These are phyloP conservation scores for Seira musarum DNA, from an alignment of 2,888 invertebrate species.

Conservation along the genomic window DNA sequence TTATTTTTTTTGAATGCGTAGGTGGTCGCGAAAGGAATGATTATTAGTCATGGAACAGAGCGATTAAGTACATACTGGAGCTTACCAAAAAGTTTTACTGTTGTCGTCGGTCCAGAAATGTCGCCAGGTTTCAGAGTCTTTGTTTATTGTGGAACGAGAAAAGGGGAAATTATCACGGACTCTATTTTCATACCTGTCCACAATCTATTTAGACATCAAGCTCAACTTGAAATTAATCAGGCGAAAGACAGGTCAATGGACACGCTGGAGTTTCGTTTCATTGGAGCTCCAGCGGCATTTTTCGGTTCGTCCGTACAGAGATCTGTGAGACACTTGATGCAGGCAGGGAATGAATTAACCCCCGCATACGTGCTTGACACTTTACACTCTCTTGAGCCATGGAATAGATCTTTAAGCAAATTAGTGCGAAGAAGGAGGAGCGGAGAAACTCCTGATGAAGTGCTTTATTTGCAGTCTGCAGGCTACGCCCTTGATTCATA, in stretches of 20 bases:
- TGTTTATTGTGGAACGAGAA: constrained; percentile 73
- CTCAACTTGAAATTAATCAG: constrained; percentile 74
- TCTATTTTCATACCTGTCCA: constrained; percentile 75
- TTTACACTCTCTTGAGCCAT: constrained; percentile 71
- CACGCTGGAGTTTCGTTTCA: constrained; percentile 74
- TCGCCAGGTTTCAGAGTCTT: constrained; percentile 75
- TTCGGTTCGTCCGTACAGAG: constrained; percentile 74
- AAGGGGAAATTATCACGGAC: constrained; percentile 75
- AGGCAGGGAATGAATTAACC: constrained; percentile 72
- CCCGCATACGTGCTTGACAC: constrained; percentile 71
- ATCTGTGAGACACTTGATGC: constrained; percentile 70
- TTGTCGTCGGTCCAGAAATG: constrained; percentile 76
- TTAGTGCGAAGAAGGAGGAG: constrained; percentile 70
- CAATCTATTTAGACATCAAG: constrained; percentile 74
- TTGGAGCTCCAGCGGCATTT: constrained; percentile 74
- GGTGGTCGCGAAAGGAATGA: constrained; percentile 75
- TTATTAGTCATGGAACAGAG: constrained; percentile 72
- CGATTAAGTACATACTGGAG: constrained; percentile 65
- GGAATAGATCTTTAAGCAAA: constrained; percentile 70
- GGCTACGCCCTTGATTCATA: constrained; percentile 75
- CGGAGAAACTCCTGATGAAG: constrained; percentile 70
- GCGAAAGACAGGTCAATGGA: constrained; percentile 76
- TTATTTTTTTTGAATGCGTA: constrained; percentile 69
- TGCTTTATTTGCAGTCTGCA: constrained; percentile 72
- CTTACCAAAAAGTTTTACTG: constrained; percentile 73